phyloP scores from a whole-genome alignment of 2,888 invertebrate genomes.

The Serrognathus titanus region DNA sequence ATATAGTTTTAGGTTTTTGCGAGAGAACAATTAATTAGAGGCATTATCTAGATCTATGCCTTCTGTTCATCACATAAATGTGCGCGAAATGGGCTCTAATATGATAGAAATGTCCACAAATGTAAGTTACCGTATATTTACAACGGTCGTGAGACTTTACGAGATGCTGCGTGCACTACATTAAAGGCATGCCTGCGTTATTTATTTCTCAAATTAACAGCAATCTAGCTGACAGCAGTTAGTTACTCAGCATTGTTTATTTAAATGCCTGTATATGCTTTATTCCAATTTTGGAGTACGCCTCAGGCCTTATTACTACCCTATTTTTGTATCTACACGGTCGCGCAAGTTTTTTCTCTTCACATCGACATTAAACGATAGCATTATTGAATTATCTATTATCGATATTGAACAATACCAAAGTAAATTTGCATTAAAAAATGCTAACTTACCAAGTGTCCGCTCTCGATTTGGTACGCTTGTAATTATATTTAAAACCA shows the following conservation, averaged over 20 bases:
- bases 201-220: constrained; percentile 37
- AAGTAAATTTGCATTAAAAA: too few species aligned
- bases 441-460: too few species aligned
- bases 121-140: constrained; percentile 38
- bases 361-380: too few species aligned
- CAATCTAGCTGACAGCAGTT: constrained; percentile 30
- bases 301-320: too few species aligned
- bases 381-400: too few species aligned
- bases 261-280: constrained; percentile 22
- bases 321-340: too few species aligned
- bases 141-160: constrained; percentile 38
- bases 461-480: too few species aligned
- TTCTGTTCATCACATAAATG: constrained; percentile 21
- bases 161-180: constrained; percentile 29
- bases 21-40: constrained; percentile 30
- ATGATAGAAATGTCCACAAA: constrained; percentile 36
- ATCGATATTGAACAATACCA: too few species aligned
- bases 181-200: constrained; percentile 33
- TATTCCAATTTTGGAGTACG: not conserved
- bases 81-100: constrained; percentile 30
- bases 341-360: too few species aligned
- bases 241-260: constrained; percentile 24
- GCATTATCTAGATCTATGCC: constrained; percentile 31
- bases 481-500: too few species aligned
- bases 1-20: constrained; percentile 1